Evolutionary conservation across 2,113 vertebrate genomes (phyloP), one percentile per base, ranked within the genome.

Genomic region (Okapia johnstoni): DNA sequence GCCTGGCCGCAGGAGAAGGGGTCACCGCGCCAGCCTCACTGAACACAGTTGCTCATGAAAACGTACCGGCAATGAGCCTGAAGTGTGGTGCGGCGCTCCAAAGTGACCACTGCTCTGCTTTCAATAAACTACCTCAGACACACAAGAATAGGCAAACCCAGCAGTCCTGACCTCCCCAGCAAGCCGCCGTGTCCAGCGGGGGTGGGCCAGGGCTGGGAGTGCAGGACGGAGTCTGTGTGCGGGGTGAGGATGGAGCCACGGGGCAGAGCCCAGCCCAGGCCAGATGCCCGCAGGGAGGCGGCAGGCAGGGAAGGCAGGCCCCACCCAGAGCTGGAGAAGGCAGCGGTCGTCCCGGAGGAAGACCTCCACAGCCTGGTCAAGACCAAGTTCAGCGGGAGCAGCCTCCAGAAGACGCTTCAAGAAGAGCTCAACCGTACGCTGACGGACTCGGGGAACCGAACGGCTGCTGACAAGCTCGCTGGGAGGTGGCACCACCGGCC

Each of bases 401-500:
- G 98, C 7, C 99, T 99, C 88, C 98, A 98, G 2, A 99, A 98
- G 97, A 99, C 98, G 99, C 98, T 99, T 6, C 98, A 98, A 94
- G 96, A 98, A 0, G 98, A 99, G 95, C 98, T 99, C 89, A 98
- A 98, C 97, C 98, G 99, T 79, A 99, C 98, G 98, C 97, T 99
- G 93, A 99, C 98, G 92, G 99, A 99, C 96, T 99, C 98, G 0
- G 98, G 98, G 55, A 99, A 98, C 90, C 98, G 98, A 1, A 98
- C 98, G 0, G 99, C 99, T 0, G 98, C 99, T 0, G 98, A 99
- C 77, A 99, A 98, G n/a, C 99, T 99, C 8, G 4, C 5, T 0
- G 63, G 33, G n/a, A 77, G 99, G 98, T 0, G 98, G 99, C 94
- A 99, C 99, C 86, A 98, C 99, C 89, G 94, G 98, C 93, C 98